Evolutionary conservation across 2,888 invertebrate species (phyloP).

Genomic region (Hydrotaea cyrtoneurina): DNA sequence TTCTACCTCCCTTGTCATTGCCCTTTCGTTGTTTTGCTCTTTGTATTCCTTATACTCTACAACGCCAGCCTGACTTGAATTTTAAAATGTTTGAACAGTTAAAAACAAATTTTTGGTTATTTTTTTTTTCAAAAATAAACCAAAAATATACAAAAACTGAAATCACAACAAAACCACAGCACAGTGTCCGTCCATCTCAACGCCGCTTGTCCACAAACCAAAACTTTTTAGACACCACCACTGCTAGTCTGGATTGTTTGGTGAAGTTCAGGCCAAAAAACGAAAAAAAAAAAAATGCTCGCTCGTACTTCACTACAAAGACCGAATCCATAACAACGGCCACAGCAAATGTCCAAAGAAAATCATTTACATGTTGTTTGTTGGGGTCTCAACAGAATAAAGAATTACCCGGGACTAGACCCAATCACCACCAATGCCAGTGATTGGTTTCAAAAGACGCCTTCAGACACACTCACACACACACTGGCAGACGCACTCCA

Average conservation of each 20-base stretch:
- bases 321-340: background rate
- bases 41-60: background rate
- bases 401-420: conserved; percentile 6
- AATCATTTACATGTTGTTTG: conserved; percentile 46
- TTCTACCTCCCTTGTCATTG: too few species aligned
- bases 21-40: background rate
- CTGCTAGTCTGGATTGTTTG: background rate
- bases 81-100: background rate
- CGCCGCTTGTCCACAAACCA: background rate
- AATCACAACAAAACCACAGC: conserved; percentile 21
- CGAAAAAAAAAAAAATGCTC: too few species aligned
- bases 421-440: background rate
- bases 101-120: conserved; percentile 17
- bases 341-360: conserved; percentile 6
- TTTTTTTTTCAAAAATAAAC: background rate
- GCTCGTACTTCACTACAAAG: background rate
- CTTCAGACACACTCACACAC: background rate
- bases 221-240: conserved; percentile 3
- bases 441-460: conserved; percentile 3
- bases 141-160: background rate
- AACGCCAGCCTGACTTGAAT: conserved; percentile 1
- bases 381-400: background rate
- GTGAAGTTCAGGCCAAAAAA: background rate
- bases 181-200: background rate
- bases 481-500: background rate